Conservation (phyloP, 1,140 invertebrate genomes). For the Achroia grisella region DNA sequence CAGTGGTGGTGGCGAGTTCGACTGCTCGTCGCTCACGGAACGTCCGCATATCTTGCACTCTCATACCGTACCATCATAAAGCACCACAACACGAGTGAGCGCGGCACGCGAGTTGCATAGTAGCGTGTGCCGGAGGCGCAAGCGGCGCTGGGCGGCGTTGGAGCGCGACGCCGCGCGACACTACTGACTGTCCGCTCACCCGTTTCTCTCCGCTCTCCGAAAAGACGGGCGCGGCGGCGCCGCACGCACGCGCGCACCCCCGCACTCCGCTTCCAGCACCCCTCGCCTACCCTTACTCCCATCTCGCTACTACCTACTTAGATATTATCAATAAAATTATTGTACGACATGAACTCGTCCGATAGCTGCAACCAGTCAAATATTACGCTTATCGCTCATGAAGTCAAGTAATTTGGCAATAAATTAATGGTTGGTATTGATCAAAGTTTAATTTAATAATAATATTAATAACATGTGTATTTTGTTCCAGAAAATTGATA, state of each 20-base stretch:
- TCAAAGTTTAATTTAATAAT: too few relatives aligned
- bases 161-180: conserved; percentile 46
- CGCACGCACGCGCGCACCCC: conserved; percentile 41
- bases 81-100: conserved; percentile 69
- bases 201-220: conserved; percentile 11
- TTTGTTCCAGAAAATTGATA: too few relatives aligned
- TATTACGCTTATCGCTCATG: conserved; percentile 27
- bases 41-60: conserved; percentile 67
- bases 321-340: conserved; percentile 73
- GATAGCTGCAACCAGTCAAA: conserved; percentile 44
- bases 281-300: conserved; percentile 41
- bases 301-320: conserved; percentile 62
- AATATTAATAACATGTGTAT: too few relatives aligned
- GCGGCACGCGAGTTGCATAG: conserved; percentile 65
- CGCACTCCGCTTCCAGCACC: conserved; percentile 11
- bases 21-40: conserved; percentile 51
- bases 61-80: conserved; percentile 69
- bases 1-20: conserved; percentile 31
- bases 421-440: not conserved
- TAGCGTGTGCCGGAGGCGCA: conserved; percentile 28
- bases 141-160: conserved; percentile 23
- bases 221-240: conserved; percentile 45
- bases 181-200: conserved; percentile 58
- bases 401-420: conserved; percentile 16
- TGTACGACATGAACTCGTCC: conserved; percentile 53